Evolutionary conservation across 2,888 invertebrate species (phyloP), one percentile per base, ranked within the genome.

Genomic region (Lymantria dispar): DNA sequence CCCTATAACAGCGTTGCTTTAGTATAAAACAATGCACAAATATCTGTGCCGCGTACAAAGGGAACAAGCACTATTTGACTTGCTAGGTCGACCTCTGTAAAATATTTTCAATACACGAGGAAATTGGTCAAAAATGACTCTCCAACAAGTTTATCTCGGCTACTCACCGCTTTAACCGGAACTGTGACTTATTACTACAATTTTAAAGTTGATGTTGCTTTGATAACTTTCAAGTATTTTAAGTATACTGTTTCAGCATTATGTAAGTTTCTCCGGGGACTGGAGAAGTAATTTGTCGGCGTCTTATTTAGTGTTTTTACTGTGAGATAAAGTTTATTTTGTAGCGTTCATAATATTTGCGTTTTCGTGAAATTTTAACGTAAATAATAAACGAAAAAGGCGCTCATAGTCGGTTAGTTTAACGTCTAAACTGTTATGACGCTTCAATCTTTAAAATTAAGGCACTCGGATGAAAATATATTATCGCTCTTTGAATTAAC

Each of bases 81-180:
- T 74, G 74, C 72, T 74, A 61, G 71, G 68, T 61, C 72, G 68
- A 72, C 67, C 67, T 74, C 68, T 73, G 77, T 78, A 77, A 81
- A 82, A 86, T 82, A 85, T 84, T 86, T 83, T 80, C 84, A 84
- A 84, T 84, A 80, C 72, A 77, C 71, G 72, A 71, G 75, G 78
- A 82, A 85, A 84, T 85, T 83, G 83, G 83, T 85, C 84, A 83
- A 85, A 86, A 86, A 84, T 80, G 78, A 84, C 76, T 79, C 71
- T 64, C 70, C 72, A 81, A 85, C 80, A 73, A 80, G 81, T 80
- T 85, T 85, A 84, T 81, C 78, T 78, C 63, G 62, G 68, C 60
- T 67, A 69, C 59, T 58, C 29, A 29, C 22, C 43, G 48, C 50
- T 30, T 47, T 54, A 58, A 56, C 45, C 60, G 58, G 54, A 75